Conservation (phyloP, 2,797 vertebrate species). For the Champsocephalus gunnari region DNA sequence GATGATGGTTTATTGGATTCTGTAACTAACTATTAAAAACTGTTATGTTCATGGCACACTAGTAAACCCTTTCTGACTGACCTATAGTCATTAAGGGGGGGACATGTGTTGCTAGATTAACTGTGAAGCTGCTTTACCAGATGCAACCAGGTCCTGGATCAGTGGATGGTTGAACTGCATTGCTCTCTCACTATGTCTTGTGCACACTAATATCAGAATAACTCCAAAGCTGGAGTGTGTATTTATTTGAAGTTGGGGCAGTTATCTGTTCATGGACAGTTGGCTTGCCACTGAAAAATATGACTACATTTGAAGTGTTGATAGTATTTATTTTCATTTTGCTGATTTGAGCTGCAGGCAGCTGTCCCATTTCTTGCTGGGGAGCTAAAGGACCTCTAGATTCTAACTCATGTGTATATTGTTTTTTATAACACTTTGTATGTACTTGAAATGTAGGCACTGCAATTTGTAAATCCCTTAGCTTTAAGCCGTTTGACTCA, state of each 20-base stretch:
- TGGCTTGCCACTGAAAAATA: background rate
- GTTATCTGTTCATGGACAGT: background rate
- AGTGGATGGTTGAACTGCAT: constrained; percentile 80
- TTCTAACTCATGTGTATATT: too few relatives aligned
- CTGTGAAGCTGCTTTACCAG: constrained; percentile 77
- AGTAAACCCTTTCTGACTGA: constrained; percentile 85
- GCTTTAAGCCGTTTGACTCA: background rate
- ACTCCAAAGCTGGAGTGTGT: background rate
- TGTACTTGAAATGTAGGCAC: background rate
- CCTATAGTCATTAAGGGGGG: constrained; percentile 83
- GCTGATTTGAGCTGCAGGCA: too few relatives aligned
- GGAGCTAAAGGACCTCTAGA: too few relatives aligned
- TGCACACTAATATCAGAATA: background rate
- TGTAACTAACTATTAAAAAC: background rate
- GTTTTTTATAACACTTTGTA: too few relatives aligned
- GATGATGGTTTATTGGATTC: fast-evolving
- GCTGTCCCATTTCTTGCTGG: background rate
- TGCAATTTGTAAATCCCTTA: background rate
- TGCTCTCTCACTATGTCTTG: constrained; percentile 66
- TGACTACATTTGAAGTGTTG: background rate
- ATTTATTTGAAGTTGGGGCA: background rate
- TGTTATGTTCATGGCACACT: constrained; percentile 72
- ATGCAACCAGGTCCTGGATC: constrained; percentile 65
- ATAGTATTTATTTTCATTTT: too few relatives aligned
- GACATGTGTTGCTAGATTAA: constrained; percentile 86